These are phyloP conservation scores for Chromobotia macracanthus DNA, from an alignment of 2,797 vertebrate genomes.

Conservation along the genomic window DNA sequence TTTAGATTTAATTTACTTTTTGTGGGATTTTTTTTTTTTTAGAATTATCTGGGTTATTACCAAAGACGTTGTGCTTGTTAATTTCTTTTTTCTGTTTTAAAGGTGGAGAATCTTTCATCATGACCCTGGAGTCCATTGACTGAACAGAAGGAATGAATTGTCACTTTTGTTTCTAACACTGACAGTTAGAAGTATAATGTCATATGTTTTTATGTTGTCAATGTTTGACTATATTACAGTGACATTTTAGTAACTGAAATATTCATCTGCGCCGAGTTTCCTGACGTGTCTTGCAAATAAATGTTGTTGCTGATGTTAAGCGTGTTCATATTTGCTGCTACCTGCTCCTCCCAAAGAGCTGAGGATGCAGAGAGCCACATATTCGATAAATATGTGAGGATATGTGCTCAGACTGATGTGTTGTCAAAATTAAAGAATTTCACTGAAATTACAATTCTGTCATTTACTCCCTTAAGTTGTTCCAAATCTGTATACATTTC, in stretches of 20 bases:
- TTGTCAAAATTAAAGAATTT: too few species aligned
- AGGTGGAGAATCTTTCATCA: constrained; percentile 34
- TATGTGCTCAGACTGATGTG: too few species aligned
- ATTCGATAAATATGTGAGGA: neutral
- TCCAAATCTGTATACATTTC: too few species aligned
- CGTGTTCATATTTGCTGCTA: neutral
- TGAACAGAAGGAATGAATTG: neutral
- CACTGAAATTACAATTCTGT: too few species aligned
- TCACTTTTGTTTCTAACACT: neutral
- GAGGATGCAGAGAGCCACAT: neutral
- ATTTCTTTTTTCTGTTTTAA: neutral
- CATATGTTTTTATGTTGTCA: too few species aligned
- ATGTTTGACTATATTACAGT: too few species aligned
- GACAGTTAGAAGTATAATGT: neutral
- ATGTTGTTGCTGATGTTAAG: neutral
- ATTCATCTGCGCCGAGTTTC: neutral
- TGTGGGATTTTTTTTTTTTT: neutral
- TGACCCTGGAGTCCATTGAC: neutral
- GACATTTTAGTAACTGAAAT: neutral
- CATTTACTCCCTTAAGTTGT: too few species aligned
- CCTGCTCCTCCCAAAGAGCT: neutral
- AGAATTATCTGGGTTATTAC: neutral
- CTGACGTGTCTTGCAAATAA: neutral
- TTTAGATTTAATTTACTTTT: neutral
- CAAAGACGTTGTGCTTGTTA: neutral